Evolutionary conservation across 2,888 invertebrate species (phyloP).

Genomic region (Monopis laevigella): DNA sequence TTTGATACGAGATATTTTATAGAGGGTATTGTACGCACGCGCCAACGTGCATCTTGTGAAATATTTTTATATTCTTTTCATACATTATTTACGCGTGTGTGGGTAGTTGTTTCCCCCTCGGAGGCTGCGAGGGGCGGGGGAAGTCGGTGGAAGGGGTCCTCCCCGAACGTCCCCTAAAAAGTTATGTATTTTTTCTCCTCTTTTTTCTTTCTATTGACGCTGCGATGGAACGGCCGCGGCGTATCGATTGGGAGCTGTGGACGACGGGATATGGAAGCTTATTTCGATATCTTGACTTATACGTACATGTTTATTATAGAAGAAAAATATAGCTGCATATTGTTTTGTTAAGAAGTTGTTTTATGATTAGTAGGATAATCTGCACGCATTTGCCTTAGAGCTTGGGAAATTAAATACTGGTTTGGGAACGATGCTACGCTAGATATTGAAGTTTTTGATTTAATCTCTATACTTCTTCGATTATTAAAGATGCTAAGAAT

Average conservation of each 20-base stretch:
- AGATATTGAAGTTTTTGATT: too few species aligned
- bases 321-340: too few species aligned
- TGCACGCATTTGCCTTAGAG: too few species aligned
- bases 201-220: constrained; percentile 64
- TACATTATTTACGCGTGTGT: constrained; percentile 31
- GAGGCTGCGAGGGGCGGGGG: constrained; percentile 23
- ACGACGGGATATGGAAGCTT: too few species aligned
- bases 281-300: too few species aligned
- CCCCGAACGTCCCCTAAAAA: constrained; percentile 58
- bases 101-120: constrained; percentile 26
- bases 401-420: too few species aligned
- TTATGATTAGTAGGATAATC: too few species aligned
- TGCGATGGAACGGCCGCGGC: constrained; percentile 36
- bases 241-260: constrained; percentile 1
- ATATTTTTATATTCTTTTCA: constrained; percentile 46
- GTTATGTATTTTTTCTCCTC: constrained; percentile 65
- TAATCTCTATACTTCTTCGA: too few species aligned
- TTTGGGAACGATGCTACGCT: too few species aligned
- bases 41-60: constrained; percentile 30
- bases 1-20: constrained; percentile 60
- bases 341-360: too few species aligned
- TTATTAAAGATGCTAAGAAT: too few species aligned
- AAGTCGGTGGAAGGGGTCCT: constrained; percentile 29
- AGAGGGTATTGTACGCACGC: constrained; percentile 51
- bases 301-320: too few species aligned